Percentiles rank a stretch among this genome's conserved stretches.
These are phyloP conservation scores for Silvanus unidentatus DNA, from an alignment of 2,888 invertebrate genomes.

Conservation along the genomic window DNA sequence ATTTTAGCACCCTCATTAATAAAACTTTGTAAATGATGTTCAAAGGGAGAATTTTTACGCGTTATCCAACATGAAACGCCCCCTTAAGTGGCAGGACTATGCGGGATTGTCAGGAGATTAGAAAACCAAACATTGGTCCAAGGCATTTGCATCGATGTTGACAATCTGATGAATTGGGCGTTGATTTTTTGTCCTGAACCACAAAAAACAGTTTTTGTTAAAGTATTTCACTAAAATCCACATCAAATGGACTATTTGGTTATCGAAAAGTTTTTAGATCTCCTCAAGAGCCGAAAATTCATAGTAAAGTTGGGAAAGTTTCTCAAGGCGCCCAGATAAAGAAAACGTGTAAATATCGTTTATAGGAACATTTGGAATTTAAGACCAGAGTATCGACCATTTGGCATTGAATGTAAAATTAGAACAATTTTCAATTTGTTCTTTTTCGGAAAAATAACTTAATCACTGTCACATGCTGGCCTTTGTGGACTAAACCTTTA, in stretches of 20 bases:
- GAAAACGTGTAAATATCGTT: too few species aligned
- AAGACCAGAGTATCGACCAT: too few species aligned
- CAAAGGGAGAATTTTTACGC: conserved; percentile 45
- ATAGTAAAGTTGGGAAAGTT: conserved; percentile 9
- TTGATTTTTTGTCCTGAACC: conserved; percentile 54
- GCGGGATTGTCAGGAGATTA: conserved; percentile 48
- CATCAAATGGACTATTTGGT: conserved; percentile 53
- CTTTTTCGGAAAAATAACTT: conserved; percentile 55
- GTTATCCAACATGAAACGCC: conserved; percentile 35
- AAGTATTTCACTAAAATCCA: conserved; percentile 62
- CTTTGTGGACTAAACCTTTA: conserved; percentile 54
- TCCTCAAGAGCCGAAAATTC: conserved; percentile 27
- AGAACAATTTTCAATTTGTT: conserved; percentile 49
- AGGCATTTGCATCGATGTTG: conserved; percentile 48
- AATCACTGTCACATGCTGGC: conserved; percentile 63
- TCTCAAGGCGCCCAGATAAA: too few species aligned
- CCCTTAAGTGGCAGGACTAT: conserved; percentile 49
- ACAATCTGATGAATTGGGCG: conserved; percentile 49
- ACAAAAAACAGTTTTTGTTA: conserved; percentile 64
- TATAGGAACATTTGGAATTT: conserved; percentile 13
- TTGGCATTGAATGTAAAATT: too few species aligned
- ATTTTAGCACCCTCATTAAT: conserved; percentile 19
- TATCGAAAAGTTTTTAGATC: conserved; percentile 42
- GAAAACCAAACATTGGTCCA: conserved; percentile 49
- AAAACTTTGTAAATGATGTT: conserved; percentile 21